Conservation (phyloP, 1,140 invertebrate species). For the Drosophila ficusphila region DNA sequence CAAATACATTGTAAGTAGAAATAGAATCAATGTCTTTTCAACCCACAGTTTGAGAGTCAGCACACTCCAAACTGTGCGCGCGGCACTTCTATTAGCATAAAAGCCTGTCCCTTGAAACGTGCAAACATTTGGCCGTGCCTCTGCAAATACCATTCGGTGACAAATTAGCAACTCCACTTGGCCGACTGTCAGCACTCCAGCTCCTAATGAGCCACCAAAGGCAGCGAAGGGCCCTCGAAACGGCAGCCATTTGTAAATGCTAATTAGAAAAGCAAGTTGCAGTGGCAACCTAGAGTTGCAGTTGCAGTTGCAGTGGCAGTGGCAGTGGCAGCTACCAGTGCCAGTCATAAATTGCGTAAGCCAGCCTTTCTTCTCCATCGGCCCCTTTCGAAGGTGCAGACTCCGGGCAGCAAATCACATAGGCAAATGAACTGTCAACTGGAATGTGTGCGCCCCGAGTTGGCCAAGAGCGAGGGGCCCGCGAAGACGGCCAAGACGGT, state of each 20-base stretch:
- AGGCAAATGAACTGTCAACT: conserved; percentile 81
- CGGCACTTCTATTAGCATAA: conserved; percentile 17
- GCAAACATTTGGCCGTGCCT: conserved; percentile 25
- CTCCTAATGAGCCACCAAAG: conserved; percentile 54
- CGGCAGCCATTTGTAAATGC: conserved; percentile 75
- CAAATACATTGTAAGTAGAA: too few relatives aligned
- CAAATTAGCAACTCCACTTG: conserved; percentile 36
- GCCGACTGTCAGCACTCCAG: conserved; percentile 54
- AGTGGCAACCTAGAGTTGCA: conserved; percentile 5
- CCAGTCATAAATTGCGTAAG: conserved; percentile 67
- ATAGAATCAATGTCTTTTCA: not conserved
- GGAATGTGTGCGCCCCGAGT: conserved; percentile 58
- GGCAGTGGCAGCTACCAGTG: conserved; percentile 12
- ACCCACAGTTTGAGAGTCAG: conserved; percentile 4
- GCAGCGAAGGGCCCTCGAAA: conserved; percentile 32
- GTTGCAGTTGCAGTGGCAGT: conserved; percentile 15
- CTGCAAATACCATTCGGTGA: conserved; percentile 42
- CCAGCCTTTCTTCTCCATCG: conserved; percentile 20
- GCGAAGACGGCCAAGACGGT: conserved; percentile 1
- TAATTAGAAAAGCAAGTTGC: conserved; percentile 74
- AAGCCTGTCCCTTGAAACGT: not conserved
- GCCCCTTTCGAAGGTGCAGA: conserved; percentile 3
- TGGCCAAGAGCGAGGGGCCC: conserved; percentile 7
- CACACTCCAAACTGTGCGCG: not conserved
- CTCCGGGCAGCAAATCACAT: conserved; percentile 52